Conservation (phyloP, 2,113 vertebrate genomes). For the Mobula birostris region DNA sequence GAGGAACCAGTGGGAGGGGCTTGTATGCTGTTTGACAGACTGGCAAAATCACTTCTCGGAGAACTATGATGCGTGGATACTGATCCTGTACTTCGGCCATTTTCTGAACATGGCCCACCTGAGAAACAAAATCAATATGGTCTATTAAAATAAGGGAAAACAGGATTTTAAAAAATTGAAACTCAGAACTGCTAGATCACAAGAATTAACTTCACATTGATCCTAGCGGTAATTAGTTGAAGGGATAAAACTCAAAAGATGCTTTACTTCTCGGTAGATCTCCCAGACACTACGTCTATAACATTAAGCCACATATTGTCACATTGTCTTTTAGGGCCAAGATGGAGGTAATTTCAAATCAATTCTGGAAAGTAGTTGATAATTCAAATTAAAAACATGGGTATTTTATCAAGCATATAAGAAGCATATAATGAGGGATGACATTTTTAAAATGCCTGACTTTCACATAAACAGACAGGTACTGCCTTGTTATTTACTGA, state of each 20-base stretch:
- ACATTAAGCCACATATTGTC: background rate
- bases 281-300: background rate
- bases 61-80: constrained; percentile 94
- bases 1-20: constrained; percentile 54
- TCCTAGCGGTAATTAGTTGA: background rate
- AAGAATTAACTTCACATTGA: background rate
- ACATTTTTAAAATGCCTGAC: no score
- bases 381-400: no score
- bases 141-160: background rate
- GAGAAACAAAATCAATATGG: constrained; percentile 39
- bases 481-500: no score
- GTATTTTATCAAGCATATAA: no score
- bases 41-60: constrained; percentile 78
- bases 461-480: no score
- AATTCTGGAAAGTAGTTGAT: no score
- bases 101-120: constrained; percentile 87
- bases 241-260: background rate
- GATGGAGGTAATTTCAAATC: background rate
- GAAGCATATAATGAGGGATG: no score
- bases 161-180: background rate
- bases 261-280: background rate
- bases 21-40: constrained; percentile 72
- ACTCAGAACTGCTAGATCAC: background rate
- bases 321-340: background rate
- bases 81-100: constrained; percentile 86